Conservation (phyloP, 2,888 invertebrate species). For the Metallyticus violacea region DNA sequence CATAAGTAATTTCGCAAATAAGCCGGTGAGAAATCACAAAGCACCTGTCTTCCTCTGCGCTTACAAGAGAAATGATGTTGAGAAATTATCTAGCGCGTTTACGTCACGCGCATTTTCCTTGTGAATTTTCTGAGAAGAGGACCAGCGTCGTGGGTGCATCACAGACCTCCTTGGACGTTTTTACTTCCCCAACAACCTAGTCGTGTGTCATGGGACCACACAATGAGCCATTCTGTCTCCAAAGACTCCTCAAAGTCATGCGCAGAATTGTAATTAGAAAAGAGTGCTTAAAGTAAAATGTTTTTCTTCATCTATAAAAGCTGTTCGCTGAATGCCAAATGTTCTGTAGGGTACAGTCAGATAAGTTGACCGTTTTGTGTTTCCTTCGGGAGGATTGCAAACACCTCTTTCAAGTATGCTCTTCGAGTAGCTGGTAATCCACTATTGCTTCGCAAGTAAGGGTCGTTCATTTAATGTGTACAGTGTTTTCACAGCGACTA, state of each 20-base stretch:
- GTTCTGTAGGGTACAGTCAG: too few relatives aligned
- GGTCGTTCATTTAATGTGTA: too few relatives aligned
- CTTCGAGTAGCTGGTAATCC: too few relatives aligned
- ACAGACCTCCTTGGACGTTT: too few relatives aligned
- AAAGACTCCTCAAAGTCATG: background rate
- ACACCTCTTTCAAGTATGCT: too few relatives aligned
- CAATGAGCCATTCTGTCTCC: background rate
- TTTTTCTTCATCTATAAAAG: background rate
- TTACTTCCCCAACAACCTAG: background rate
- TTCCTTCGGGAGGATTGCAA: too few relatives aligned
- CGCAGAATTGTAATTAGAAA: too few relatives aligned
- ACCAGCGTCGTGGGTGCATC: background rate
- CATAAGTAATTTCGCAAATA: too few relatives aligned
- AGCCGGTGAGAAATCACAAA: background rate
- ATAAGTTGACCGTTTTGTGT: too few relatives aligned
- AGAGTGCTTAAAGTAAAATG: background rate
- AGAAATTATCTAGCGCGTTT: background rate
- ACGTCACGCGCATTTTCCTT: background rate
- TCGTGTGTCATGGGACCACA: background rate
- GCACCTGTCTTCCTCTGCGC: background rate
- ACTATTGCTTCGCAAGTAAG: too few relatives aligned
- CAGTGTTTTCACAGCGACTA: too few relatives aligned
- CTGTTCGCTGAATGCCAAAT: too few relatives aligned
- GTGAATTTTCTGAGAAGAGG: background rate
- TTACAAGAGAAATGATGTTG: background rate